Base-by-base conservation (phyloP, 1,140 invertebrate species). In the Ceratoteleas bidentatus region DNA sequence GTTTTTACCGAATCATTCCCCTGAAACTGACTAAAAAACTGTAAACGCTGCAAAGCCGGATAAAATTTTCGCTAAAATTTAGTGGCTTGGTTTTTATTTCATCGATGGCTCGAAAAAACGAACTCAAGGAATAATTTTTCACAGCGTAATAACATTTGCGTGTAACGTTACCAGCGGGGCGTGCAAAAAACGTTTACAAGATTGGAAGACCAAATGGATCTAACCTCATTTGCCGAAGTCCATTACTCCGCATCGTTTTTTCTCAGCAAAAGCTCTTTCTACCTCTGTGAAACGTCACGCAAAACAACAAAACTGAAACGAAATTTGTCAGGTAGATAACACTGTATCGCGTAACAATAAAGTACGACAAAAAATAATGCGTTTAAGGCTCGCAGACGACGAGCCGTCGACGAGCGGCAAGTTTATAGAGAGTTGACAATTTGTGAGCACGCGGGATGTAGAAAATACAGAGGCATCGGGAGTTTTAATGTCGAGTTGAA, bases 401-500 rank as follows among this genome's bases (percentile, higher is more conserved):
- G 52, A 56, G 49, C 68, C 40, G 62, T 68, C 57, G 54, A 76
- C 73, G 50, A 56, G 40, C 58, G 66, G 58, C 61, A 65, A 78
- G 73, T 74, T 73, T 57, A 68, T 34, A 61, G 60, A 38, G 78
- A 79, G 74, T 60, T 68, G 60, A 74, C 70, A 76, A 73, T 84
- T 84, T 84, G 69, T 33, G 64, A 64, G 53, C 33, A n/a, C 56
- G 49, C 47, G 70, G 77, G 56, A 57, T 74, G 53, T 69, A 78
- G 74, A 73, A 81, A 84, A 77, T 75, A 70, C 49, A 32, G 4
- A 24, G 24, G 70, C 54, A 78, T 62, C 70, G 80, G 60, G 53
- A 77, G 81, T 88, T 88, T 86, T 85, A 87, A 87, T 85, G 86
- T 87, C 70, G 78, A 80, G 70, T 72, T 45, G 76, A 69, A 66